Conservation (phyloP, 2,888 invertebrate genomes). For the Dilophus febrilis region DNA sequence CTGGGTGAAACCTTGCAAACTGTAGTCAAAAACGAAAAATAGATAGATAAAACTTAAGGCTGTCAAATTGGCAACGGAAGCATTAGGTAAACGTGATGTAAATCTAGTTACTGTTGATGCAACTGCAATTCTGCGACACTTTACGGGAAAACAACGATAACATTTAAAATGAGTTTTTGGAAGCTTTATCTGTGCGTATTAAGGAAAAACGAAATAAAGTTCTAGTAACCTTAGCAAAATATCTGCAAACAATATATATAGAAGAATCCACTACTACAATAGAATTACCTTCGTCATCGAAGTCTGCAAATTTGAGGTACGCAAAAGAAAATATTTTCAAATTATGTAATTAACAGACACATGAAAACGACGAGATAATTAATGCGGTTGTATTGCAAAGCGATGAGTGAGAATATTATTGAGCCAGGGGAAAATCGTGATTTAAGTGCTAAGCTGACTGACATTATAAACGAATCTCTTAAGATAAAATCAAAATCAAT, state of each 20-base stretch:
- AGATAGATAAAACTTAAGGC: neutral
- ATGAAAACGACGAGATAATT: too few relatives aligned
- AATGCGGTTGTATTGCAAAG: too few relatives aligned
- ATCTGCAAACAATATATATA: neutral
- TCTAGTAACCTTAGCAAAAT: constrained; percentile 2
- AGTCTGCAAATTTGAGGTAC: too few relatives aligned
- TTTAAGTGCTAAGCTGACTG: too few relatives aligned
- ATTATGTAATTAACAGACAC: too few relatives aligned
- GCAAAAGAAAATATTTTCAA: too few relatives aligned
- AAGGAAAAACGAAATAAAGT: constrained; percentile 1
- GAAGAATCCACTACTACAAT: neutral
- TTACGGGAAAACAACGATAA: constrained; percentile 5
- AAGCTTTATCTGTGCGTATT: constrained; percentile 4
- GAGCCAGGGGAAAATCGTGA: too few relatives aligned
- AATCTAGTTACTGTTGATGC: constrained; percentile 7
- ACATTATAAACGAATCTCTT: too few relatives aligned
- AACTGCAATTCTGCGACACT: constrained; percentile 3
- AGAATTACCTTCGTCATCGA: neutral
- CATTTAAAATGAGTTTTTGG: constrained; percentile 5
- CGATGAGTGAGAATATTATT: too few relatives aligned
- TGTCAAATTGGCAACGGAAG: constrained; percentile 8
- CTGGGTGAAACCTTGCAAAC: too few relatives aligned
- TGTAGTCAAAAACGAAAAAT: neutral
- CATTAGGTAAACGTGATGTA: constrained; percentile 5
- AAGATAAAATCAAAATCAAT: too few relatives aligned